Evolutionary conservation across 2,113 vertebrate genomes (phyloP), one percentile per base, ranked within the genome.

Genomic region (Noturus placidus): DNA sequence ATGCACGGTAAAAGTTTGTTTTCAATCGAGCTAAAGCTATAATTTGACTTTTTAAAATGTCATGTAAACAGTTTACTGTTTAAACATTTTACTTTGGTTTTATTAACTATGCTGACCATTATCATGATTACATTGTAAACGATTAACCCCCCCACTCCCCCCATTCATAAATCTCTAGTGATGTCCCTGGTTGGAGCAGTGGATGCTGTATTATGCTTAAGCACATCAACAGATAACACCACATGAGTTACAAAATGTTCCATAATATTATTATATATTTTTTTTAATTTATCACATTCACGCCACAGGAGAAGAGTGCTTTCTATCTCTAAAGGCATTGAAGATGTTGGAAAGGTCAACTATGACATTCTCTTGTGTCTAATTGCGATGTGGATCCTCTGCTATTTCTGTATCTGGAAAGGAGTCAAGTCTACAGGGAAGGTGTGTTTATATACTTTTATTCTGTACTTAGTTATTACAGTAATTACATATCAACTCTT

Each of bases 321-420:
- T 17, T 92, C 94, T 67, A 96, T 99, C 89, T 98, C 97, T 0
- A 93, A 94, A 0, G 97, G 97, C 19, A 97, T 98, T 87, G 96
- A 98, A 82, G 94, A 98, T 80, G 50, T 97, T 30, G 97, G 98
- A 38, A 92, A 93, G n/a, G 91, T 99, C 88, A 95, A 96, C 86
- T 97, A 97, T 97, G 97, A 99, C 89, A 87, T 98, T 87, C 93
- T 96, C 13, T 86, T 98, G 77, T 99, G 97, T 87, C 93, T 98
- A 2, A 77, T 99, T 74, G 89, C 91, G 0, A 95, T 97, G 0
- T 99, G 97, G 98, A 90, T 98, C 86, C 87, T 95, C 89, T 99
- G 97, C 56, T 99, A 99, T 94, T 99, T 99, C 90, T 98, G 97
- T 90, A 96, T 98, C 82, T 99, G 97, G 97, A 99, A 99, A 94